A percentile compares a stretch with the other conserved stretches of the same genome.
These are phyloP conservation scores for Drosophila emarginata DNA, from an alignment of 2,888 invertebrate genomes.

Conservation along the genomic window DNA sequence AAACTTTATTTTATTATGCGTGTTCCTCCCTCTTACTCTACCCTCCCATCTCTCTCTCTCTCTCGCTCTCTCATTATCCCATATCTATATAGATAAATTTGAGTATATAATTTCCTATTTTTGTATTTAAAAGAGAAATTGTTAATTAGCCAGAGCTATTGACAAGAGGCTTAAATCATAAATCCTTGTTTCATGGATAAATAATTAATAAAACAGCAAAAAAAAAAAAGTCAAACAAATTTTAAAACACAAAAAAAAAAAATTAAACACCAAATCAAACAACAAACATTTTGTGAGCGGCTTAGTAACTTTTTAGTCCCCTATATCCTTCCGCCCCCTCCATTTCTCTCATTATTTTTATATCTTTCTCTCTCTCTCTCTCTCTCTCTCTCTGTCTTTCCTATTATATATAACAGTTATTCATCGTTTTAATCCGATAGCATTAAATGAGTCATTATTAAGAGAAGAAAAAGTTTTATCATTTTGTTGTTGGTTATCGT, in stretches of 20 bases:
- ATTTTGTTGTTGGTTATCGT: neutral
- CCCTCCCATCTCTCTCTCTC: neutral
- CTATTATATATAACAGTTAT: neutral
- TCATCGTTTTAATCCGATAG: slow-evolving; percentile 33
- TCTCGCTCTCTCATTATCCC: neutral
- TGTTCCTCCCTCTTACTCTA: neutral
- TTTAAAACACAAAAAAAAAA: neutral
- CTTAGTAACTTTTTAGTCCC: slow-evolving; percentile 13
- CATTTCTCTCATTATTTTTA: neutral
- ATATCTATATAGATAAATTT: neutral
- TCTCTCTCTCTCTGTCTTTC: slow-evolving; percentile 7
- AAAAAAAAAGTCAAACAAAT: neutral
- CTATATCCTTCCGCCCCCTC: neutral
- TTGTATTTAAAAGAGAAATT: neutral
- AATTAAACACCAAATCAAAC: slow-evolving; percentile 7
- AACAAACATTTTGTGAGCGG: slow-evolving; percentile 15
- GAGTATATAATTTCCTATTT: neutral
- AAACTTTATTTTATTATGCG: neutral
- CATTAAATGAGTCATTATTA: slow-evolving; percentile 44
- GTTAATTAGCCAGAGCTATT: neutral
- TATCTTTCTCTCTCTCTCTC: neutral
- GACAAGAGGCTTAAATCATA: slow-evolving; percentile 6
- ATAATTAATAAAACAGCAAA: neutral
- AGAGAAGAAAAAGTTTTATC: slow-evolving; percentile 19
- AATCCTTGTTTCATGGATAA: neutral